A percentile compares a stretch with the other conserved stretches of the same genome.
These are phyloP conservation scores for Odiellus spinosus DNA, from an alignment of 2,888 invertebrate genomes.

Conservation along the genomic window DNA sequence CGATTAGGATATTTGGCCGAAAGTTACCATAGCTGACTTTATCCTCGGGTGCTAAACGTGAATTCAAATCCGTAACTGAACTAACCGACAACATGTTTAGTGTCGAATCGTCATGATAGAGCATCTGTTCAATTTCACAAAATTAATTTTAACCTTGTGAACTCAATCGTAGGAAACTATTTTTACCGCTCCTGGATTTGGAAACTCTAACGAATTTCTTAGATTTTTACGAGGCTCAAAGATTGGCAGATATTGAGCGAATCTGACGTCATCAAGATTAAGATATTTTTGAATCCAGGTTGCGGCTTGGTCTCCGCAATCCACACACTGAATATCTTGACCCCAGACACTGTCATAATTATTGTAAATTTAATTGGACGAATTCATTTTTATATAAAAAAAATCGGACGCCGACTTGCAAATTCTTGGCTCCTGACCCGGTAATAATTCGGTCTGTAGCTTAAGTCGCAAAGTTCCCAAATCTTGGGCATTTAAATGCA, in stretches of 20 bases:
- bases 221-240: neutral
- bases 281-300: constrained; percentile 3
- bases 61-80: constrained; percentile 1
- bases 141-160: too few species aligned
- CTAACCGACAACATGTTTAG: neutral
- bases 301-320: constrained; percentile 3
- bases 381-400: too few species aligned
- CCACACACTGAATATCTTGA: neutral
- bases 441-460: too few species aligned
- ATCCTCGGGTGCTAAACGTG: neutral
- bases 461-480: neutral
- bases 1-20: constrained; percentile 3
- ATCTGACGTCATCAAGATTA: neutral
- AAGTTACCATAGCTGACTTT: constrained; percentile 5
- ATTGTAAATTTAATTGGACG: too few species aligned
- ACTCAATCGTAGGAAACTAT: too few species aligned
- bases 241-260: neutral
- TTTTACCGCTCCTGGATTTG: neutral
- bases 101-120: constrained; percentile 2
- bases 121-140: neutral
- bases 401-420: too few species aligned
- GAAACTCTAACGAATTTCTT: neutral
- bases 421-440: too few species aligned
- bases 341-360: too few species aligned
- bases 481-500: neutral